phyloP scores from a whole-genome alignment of 2,888 invertebrate species.

The Sceliomorpha sp. region DNA sequence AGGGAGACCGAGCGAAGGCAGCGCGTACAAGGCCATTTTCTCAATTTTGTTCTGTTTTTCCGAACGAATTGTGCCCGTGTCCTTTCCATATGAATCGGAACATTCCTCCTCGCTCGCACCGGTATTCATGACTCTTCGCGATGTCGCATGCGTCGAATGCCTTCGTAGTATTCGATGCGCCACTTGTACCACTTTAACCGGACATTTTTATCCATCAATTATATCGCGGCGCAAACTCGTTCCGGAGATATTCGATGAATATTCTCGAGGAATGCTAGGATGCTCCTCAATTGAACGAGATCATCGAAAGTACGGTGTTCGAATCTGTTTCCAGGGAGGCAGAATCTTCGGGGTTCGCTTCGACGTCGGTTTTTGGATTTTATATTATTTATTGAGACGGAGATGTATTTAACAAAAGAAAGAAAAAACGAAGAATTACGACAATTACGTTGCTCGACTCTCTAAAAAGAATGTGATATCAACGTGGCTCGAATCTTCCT shows the following conservation, averaged over 20 bases:
- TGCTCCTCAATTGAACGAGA: slow-evolving; percentile 8
- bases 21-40: slow-evolving; percentile 23
- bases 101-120: not conserved
- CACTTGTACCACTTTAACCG: slow-evolving; percentile 31
- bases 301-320: too few species aligned
- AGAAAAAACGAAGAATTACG: too few species aligned
- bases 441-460: too few species aligned
- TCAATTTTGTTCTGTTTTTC: slow-evolving; percentile 28
- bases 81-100: not conserved
- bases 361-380: too few species aligned
- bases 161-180: slow-evolving; percentile 7
- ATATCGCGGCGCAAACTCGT: slow-evolving; percentile 22
- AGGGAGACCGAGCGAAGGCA: slow-evolving; percentile 7
- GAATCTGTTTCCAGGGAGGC: not conserved
- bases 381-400: too few species aligned
- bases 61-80: slow-evolving; percentile 4
- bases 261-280: slow-evolving; percentile 20
- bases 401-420: too few species aligned
- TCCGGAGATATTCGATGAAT: slow-evolving; percentile 37
- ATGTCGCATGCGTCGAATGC: not conserved
- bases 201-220: slow-evolving; percentile 35
- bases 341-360: too few species aligned
- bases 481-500: too few species aligned
- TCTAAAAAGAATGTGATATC: too few species aligned
- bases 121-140: not conserved